Evolutionary conservation across 2,113 vertebrate genomes (phyloP), one percentile per base, ranked within the genome.

Genomic region (Phoxinus phoxinus): DNA sequence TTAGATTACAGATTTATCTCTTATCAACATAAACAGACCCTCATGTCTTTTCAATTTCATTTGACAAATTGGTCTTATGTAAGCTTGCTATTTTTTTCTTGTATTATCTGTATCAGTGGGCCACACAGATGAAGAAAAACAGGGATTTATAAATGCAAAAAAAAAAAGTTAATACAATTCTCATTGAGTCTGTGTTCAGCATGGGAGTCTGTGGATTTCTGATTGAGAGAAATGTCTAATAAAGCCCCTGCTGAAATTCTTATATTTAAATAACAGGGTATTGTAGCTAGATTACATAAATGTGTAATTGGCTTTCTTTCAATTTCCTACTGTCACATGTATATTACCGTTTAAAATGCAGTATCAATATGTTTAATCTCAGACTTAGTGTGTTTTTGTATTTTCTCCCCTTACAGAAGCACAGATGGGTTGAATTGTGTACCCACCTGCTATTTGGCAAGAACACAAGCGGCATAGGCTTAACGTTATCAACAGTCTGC

Each of bases 371-470:
- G 23, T 4, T 48, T 56, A 35, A 79, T 85, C 46, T 65, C 21
- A 67, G 53, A 21, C 53, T 56, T 56, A 21, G 56, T 6, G 6
- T 12, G 12, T 51, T 78, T 67, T 69, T 84, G 46, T 58, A 72
- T 44, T 67, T 65, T 27, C 32, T 48, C 9, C 6, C 53, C 4
- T 35, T 30, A 61, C 15, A 56, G 5, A 71, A 56, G 35, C 3
- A 30, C 84, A 85, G 84, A 85, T 85, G 75, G 84, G 61, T 85
- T 79, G 84, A 69, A 56, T 79, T 71, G 48, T 79, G 63, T 46
- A 63, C 59, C 59, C 78, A 79, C 84, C 74, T 85, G 61, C 74
- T 37, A 78, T 85, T 85, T 85, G 84, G 63, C 74, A 85, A 23
- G n/a, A 85, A 35, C 44, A 53, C 41, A 77, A 76, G 30, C 21